These are phyloP conservation scores for Zygaena filipendulae DNA, from an alignment of 2,888 invertebrate genomes.

Conservation along the genomic window DNA sequence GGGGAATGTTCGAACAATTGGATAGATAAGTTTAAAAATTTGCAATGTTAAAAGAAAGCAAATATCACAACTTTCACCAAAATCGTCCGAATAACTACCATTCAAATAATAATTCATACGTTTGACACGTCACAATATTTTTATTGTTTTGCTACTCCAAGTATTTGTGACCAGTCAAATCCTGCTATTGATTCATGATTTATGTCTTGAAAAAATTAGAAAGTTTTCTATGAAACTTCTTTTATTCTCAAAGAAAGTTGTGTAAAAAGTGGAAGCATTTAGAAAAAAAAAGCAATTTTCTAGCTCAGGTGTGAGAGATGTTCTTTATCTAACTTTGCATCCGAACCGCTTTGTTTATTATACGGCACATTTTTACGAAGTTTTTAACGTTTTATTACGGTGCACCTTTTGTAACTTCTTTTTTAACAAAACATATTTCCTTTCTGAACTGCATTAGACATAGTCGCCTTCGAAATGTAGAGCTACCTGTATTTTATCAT, in stretches of 20 bases:
- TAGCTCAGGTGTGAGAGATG: constrained; percentile 69
- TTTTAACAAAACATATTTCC: too few relatives aligned
- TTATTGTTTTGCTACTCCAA: constrained; percentile 50
- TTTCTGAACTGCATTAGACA: too few relatives aligned
- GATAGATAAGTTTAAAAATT: constrained; percentile 18
- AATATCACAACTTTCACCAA: constrained; percentile 26
- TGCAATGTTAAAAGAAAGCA: constrained; percentile 21
- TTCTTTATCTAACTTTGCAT: constrained; percentile 70
- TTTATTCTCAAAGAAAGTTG: constrained; percentile 65
- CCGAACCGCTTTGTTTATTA: constrained; percentile 65
- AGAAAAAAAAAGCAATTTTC: constrained; percentile 69
- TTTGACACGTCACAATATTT: constrained; percentile 53
- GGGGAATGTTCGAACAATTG: constrained; percentile 9
- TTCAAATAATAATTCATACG: constrained; percentile 29
- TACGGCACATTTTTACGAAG: constrained; percentile 60
- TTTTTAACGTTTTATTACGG: constrained; percentile 65
- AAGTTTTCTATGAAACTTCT: constrained; percentile 62
- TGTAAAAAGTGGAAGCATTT: constrained; percentile 64
- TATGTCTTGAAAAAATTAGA: constrained; percentile 48
- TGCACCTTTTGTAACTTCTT: constrained; percentile 39
- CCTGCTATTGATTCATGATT: constrained; percentile 45
- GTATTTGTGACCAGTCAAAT: constrained; percentile 44
- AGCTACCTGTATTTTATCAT: constrained; percentile 42
- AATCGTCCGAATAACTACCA: too few relatives aligned
- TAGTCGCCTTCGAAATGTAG: too few relatives aligned